Conservation (phyloP, 2,888 invertebrate genomes). For the Anagyrus pseudococci region DNA sequence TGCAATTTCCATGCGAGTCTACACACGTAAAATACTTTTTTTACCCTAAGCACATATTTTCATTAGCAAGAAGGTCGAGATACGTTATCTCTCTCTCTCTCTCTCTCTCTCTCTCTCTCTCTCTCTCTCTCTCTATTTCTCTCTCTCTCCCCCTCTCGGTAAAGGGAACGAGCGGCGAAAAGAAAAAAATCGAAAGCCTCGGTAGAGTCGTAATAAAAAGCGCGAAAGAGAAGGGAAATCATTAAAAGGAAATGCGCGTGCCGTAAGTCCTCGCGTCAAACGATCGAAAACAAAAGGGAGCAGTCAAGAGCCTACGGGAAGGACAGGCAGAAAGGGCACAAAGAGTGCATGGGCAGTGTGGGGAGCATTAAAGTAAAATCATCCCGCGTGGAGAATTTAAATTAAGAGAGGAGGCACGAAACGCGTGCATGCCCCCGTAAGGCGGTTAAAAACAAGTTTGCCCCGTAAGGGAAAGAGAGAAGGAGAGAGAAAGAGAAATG, state of each 20-base stretch:
- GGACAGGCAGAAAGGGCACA: background rate
- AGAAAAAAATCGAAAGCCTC: background rate
- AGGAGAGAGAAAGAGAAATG: too few relatives aligned
- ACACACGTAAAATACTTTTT: too few relatives aligned
- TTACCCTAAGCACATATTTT: too few relatives aligned
- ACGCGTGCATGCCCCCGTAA: background rate
- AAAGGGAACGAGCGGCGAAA: background rate
- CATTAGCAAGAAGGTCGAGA: too few relatives aligned
- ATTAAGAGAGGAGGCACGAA: slow-evolving; percentile 14
- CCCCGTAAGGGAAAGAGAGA: too few relatives aligned
- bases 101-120: too few relatives aligned
- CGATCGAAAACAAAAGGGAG: slow-evolving; percentile 10
- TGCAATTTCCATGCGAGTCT: too few relatives aligned
- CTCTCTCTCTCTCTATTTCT: too few relatives aligned
- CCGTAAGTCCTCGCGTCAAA: background rate
- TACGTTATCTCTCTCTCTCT: too few relatives aligned
- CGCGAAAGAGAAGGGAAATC: background rate
- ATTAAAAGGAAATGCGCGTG: background rate
- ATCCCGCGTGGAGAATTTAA: slow-evolving; percentile 16
- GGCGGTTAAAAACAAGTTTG: background rate
- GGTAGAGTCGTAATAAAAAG: background rate
- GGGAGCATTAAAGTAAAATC: slow-evolving; percentile 8
- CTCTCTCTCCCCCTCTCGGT: background rate
- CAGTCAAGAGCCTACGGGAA: background rate
- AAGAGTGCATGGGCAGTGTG: background rate